Conservation (phyloP, 2,797 vertebrate species). For the Lepilemur septentrionalis region DNA sequence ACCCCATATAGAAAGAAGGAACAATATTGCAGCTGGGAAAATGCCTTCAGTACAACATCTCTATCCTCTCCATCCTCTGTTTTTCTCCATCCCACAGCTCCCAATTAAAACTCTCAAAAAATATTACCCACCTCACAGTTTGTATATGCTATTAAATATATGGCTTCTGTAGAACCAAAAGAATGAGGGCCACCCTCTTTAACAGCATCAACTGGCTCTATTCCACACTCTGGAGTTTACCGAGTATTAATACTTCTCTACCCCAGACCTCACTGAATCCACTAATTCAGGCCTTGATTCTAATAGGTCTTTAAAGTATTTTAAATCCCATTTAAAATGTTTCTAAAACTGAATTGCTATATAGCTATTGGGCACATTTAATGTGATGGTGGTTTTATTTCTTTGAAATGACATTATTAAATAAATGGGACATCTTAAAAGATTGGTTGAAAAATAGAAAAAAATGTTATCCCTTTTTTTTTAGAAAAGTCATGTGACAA, state of each 20-base stretch:
- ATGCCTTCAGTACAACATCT: neutral
- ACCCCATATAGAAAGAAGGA: neutral
- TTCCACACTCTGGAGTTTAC: neutral
- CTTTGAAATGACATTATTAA: neutral
- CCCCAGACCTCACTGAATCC: neutral
- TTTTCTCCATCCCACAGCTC: neutral
- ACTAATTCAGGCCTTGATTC: neutral
- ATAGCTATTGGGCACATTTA: neutral
- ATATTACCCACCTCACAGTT: rapidly evolving
- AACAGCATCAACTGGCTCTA: neutral
- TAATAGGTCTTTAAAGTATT: neutral
- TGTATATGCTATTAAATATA: rapidly evolving
- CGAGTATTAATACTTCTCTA: neutral
- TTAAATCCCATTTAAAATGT: neutral
- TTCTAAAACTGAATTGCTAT: neutral
- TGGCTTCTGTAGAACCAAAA: neutral
- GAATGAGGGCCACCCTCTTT: no score
- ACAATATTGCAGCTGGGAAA: neutral
- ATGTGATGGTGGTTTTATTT: neutral
- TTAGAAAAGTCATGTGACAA: neutral
- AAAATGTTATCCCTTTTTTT: neutral
- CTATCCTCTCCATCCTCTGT: neutral
- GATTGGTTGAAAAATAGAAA: rapidly evolving
- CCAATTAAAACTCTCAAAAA: neutral
- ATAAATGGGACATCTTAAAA: neutral